Base-by-base conservation (phyloP, 2,797 vertebrate genomes). In the Diplodus sargus region DNA sequence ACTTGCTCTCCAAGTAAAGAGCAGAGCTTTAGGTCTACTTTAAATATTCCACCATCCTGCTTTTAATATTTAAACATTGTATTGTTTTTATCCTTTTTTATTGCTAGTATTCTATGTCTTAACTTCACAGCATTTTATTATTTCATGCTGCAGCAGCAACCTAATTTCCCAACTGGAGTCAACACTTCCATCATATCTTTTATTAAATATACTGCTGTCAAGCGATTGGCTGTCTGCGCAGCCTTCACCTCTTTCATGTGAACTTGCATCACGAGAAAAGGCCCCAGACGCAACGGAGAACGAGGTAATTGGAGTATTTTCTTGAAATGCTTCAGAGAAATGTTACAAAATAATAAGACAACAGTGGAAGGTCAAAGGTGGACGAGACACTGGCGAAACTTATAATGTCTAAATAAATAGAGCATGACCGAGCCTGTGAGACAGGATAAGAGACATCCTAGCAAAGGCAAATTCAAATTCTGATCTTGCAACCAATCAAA, bases 381-480 rank as follows among this genome's bases (percentile, higher is more conserved):
- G 39, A 66, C 13, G 8, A 22, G 42, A 64, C 10, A 18, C 10
- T 5, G 0, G 54, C 43, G 39, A 54, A 70, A 30, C 45, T 5
- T 43, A 22, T 9, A 56, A 62, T 15, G 63, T 58, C 66, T 52
- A n/a, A 76, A 76, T 51, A 28, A 15, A 18, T 2, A 23, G 18
- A 23, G 42, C 15, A 20, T 28, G 34, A 49, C 65, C 23, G 57
- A 23, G 48, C 64, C 56, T 64, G 8, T 10, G 11, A 39, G 39
- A 39, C 2, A 39, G 39, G 39, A 39, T 39, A 79, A 16, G 34
- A 66, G 6, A 66, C 52, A 78, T 81, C 57, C 63, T 53, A 16
- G 28, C n/a, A 52, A 49, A 65, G 51, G 25, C 49, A 47, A 59
- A 82, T 85, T 89, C 48, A 81, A 64, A 88, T 88, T 83, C 84